Conservation (phyloP, 1,140 invertebrate genomes). For the Caenorhabditis elegans region WBcel235 BX284603.4:3802501-3803000, state of each 20-base stretch:
- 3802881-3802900: neutral
- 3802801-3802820: neutral
- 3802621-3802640: neutral
- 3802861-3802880: neutral
- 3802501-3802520: no score
- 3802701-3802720: neutral
- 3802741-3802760: neutral
- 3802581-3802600: slow-evolving; percentile 9
- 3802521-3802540: no score
- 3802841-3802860: slow-evolving; percentile 12
- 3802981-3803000: neutral
- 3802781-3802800: neutral
- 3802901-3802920: slow-evolving; percentile 35
- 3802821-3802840: slow-evolving; percentile 8
- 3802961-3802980: neutral
- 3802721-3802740: neutral
- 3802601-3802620: slow-evolving; percentile 14
- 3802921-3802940: slow-evolving; percentile 38
- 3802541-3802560: no score
- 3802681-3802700: neutral
- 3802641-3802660: neutral
- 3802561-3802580: neutral
- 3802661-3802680: neutral
- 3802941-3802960: neutral
- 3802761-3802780: neutral